Percentiles rank a stretch among this genome's conserved stretches.
phyloP scores from a whole-genome alignment of 2,113 vertebrate species.

The Progne subis region DNA sequence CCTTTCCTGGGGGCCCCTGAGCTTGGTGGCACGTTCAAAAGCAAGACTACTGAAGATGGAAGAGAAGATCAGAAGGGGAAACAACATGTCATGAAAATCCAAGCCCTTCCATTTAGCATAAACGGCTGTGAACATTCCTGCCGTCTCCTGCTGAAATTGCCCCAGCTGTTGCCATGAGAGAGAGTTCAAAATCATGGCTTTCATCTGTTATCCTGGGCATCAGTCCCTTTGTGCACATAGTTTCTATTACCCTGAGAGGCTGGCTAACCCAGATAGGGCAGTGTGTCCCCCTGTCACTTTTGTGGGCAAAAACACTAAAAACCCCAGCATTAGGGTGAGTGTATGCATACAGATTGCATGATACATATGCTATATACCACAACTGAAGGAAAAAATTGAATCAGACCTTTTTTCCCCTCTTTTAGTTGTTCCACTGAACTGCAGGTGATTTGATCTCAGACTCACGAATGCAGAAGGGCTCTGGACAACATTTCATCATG shows the following conservation, averaged over 20 bases:
- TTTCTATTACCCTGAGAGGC: slow-evolving; percentile 22
- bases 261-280: not conserved
- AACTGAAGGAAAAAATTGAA: not conserved
- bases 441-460: slow-evolving; percentile 1
- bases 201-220: not conserved
- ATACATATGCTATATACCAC: not conserved
- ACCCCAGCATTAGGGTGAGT: not conserved
- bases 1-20: not conserved
- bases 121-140: not conserved
- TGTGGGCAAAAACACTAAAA: not conserved
- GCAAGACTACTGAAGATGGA: not conserved
- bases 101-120: not conserved
- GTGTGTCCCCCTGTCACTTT: not conserved
- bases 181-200: not conserved
- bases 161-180: not conserved
- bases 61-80: not conserved
- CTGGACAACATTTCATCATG: not conserved
- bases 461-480: not conserved
- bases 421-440: not conserved
- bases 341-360: not conserved
- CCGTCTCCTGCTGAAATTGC: not conserved
- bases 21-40: not conserved
- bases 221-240: not conserved
- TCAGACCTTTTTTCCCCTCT: not conserved
- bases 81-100: rapidly evolving